A percentile compares a stretch with the other conserved stretches of the same genome.
Conservation (phyloP, 2,797 vertebrate species). For the Aselliscus stoliczkanus region DNA sequence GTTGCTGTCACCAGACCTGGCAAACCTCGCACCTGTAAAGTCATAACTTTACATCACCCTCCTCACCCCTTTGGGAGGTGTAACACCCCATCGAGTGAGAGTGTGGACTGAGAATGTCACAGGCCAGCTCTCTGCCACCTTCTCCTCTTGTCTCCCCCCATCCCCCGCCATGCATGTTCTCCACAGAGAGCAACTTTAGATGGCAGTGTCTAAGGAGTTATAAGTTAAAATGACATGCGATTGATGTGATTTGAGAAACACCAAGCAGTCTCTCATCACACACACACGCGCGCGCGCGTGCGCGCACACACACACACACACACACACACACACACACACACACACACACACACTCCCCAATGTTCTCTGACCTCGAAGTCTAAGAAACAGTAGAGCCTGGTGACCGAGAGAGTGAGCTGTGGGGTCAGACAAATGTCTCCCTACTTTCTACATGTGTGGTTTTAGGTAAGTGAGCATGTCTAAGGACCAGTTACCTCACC, state of each 20-base stretch:
- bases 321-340: too few species aligned
- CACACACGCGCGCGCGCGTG: too few species aligned
- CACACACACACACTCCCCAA: background rate
- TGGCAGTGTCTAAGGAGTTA: accelerated
- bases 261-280: background rate
- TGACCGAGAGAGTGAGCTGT: accelerated
- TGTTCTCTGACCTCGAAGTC: background rate
- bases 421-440: background rate
- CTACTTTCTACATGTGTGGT: background rate
- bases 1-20: background rate
- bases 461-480: background rate
- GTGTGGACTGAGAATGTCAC: accelerated
- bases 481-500: background rate
- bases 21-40: background rate
- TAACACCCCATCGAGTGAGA: accelerated
- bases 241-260: background rate
- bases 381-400: background rate
- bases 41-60: background rate
- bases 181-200: background rate
- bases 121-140: accelerated
- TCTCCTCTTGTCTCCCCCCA: too few species aligned
- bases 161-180: accelerated
- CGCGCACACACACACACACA: background rate
- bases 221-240: background rate
- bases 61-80: accelerated